Base-by-base conservation (phyloP, 2,113 vertebrate genomes). In the Eclectus roratus region DNA sequence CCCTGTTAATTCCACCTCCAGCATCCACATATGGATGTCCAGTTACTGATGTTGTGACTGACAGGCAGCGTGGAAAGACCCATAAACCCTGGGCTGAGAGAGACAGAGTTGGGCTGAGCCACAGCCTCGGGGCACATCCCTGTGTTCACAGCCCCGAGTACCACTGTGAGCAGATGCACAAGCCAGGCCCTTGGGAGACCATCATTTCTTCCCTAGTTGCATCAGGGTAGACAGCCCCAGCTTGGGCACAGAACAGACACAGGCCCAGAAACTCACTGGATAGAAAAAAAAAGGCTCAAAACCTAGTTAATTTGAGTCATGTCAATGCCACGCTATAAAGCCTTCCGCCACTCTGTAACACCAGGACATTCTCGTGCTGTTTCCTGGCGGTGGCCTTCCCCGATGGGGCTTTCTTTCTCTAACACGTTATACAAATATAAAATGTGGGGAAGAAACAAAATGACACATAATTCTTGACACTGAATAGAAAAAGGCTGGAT, bases 401-500 rank as follows among this genome's bases (percentile, higher is more conserved):
- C 0, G 0, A 4, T 18, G 55, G 77, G 71, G 16, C 33, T 91
- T 71, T 50, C 28, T 77, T 93, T 92, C 80, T 70, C 50, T 65
- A 41, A 49, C 44, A 20, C 28, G 77, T 89, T 64, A 71, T 49
- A 95, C 69, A 91, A 95, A 95, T 58, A 90, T 25, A 84, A 69
- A 80, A 88, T 17, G 61, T 3, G 6, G 63, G 61, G 49, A 88
- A 89, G 83, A 85, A 96, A 69, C 89, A 89, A 97, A 90, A 95
- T 64, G 73, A 88, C 29, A 69, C 47, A 11, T 69, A 91, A 77
- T 94, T 95, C 80, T 93, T 90, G 79, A 96, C 78, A 84, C 43
- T 61, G 94, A 93, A 74, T 86, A 95, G 80, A 93, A 86, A 46
- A 85, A 87, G 39, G 60, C 63, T 85, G 78, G 91, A 70, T 96